Conservation (phyloP, 2,888 invertebrate species). For the Chydorus sphaericus region DNA sequence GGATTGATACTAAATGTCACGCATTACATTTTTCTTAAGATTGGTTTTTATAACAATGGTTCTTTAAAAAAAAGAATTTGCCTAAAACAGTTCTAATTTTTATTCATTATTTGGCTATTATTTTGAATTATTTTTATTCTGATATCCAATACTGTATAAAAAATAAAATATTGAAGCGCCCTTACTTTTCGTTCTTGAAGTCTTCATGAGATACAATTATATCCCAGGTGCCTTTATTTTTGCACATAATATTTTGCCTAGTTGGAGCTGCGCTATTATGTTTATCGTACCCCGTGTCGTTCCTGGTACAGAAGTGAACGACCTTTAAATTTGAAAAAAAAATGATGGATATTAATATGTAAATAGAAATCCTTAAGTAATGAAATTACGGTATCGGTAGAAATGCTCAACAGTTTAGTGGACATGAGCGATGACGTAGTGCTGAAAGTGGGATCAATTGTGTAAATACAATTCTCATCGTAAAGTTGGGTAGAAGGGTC, state of each 20-base stretch:
- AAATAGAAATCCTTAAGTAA: too few relatives aligned
- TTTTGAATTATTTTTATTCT: too few relatives aligned
- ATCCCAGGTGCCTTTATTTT: slow-evolving; percentile 26
- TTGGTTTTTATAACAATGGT: background rate
- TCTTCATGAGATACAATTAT: slow-evolving; percentile 25
- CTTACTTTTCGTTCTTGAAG: slow-evolving; percentile 20
- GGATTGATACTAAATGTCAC: background rate
- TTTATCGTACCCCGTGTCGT: slow-evolving; percentile 13
- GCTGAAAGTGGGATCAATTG: background rate
- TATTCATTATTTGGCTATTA: too few relatives aligned
- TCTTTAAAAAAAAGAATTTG: background rate
- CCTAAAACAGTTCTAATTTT: too few relatives aligned
- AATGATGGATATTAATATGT: background rate
- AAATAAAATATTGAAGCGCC: too few relatives aligned
- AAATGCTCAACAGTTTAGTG: too few relatives aligned
- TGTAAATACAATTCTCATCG: background rate
- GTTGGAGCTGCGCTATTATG: slow-evolving; percentile 22
- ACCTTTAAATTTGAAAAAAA: slow-evolving; percentile 11
- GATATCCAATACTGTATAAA: too few relatives aligned
- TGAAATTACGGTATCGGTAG: background rate
- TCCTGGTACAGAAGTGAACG: slow-evolving; percentile 16
- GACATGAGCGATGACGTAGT: slow-evolving; percentile 1
- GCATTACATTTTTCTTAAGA: background rate
- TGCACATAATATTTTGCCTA: slow-evolving; percentile 27
- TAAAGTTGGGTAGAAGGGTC: background rate